Evolutionary conservation across 2,113 vertebrate genomes (phyloP).

Genomic region (Elephas maximus): DNA sequence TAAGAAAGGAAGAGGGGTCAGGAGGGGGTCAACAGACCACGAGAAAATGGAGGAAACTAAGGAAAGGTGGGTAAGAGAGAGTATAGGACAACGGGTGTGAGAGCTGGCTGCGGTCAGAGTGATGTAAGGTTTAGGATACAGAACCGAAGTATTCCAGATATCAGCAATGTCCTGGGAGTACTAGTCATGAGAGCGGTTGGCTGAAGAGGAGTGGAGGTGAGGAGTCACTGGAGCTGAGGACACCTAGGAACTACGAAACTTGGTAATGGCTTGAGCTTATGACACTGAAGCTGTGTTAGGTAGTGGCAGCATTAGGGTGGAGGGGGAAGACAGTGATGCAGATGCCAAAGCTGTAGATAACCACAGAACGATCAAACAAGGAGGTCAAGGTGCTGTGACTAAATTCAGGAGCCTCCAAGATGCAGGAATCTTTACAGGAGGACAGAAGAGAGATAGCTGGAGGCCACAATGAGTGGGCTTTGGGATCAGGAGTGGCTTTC

Average conservation of each 20-base stretch:
- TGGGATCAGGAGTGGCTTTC: background rate
- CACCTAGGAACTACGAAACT: background rate
- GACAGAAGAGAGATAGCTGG: background rate
- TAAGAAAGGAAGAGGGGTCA: constrained; percentile 12
- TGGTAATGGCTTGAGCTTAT: background rate
- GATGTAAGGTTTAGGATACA: background rate
- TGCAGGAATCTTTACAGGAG: background rate
- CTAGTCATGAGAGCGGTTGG: background rate
- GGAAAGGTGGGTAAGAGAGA: background rate
- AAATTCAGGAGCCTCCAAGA: background rate
- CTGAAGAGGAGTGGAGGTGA: background rate
- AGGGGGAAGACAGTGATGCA: background rate
- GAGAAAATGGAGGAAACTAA: background rate
- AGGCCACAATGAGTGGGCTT: background rate
- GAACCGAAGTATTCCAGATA: background rate
- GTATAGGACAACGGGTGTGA: background rate
- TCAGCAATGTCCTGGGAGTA: background rate
- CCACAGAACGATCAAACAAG: background rate
- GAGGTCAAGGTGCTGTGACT: background rate
- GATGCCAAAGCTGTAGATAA: background rate
- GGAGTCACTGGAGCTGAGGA: background rate
- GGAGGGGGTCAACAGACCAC: background rate
- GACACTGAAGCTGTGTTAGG: background rate
- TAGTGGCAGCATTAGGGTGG: background rate
- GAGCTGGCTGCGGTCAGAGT: background rate